A percentile compares a stretch with the other conserved stretches of the same genome.
Evolutionary conservation across 2,113 vertebrate species (phyloP).

Genomic region (Pollachius pollachius): DNA sequence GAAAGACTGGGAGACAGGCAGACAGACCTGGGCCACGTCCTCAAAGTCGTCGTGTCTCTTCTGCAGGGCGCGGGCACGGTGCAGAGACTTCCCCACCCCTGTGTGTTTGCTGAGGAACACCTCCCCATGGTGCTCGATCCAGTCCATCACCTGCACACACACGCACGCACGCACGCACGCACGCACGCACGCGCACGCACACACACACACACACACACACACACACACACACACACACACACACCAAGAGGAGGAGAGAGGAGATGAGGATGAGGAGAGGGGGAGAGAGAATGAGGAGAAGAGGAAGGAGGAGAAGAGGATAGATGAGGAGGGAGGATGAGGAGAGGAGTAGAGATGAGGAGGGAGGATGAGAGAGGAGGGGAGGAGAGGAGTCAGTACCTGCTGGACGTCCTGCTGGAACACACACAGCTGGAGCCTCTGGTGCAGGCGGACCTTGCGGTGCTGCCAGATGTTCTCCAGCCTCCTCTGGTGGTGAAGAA

Average conservation of each 20-base stretch:
- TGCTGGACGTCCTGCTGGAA: constrained; percentile 99
- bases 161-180: neutral
- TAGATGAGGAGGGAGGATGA: no score
- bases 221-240: neutral
- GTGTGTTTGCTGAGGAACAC: constrained; percentile 98
- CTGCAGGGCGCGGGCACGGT: constrained; percentile 92
- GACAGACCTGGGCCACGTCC: constrained; percentile 92
- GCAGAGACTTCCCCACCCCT: constrained; percentile 94
- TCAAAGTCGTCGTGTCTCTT: constrained; percentile 98
- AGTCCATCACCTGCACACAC: constrained; percentile 78
- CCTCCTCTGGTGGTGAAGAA: constrained; percentile 92
- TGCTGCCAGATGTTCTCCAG: constrained; percentile 98
- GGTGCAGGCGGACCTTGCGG: constrained; percentile 94
- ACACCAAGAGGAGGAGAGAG: neutral
- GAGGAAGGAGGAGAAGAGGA: no score
- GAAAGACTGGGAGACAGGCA: constrained; percentile 6
- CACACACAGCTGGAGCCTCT: constrained; percentile 95
- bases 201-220: neutral
- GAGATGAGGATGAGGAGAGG: neutral
- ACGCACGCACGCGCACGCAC: neutral
- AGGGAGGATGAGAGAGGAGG: neutral
- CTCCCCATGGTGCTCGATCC: constrained; percentile 98
- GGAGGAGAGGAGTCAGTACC: constrained; percentile 65
- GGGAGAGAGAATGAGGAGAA: no score
- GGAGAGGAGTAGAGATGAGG: neutral